Conservation (phyloP, 2,888 invertebrate species). For the Andrena camellia region DNA sequence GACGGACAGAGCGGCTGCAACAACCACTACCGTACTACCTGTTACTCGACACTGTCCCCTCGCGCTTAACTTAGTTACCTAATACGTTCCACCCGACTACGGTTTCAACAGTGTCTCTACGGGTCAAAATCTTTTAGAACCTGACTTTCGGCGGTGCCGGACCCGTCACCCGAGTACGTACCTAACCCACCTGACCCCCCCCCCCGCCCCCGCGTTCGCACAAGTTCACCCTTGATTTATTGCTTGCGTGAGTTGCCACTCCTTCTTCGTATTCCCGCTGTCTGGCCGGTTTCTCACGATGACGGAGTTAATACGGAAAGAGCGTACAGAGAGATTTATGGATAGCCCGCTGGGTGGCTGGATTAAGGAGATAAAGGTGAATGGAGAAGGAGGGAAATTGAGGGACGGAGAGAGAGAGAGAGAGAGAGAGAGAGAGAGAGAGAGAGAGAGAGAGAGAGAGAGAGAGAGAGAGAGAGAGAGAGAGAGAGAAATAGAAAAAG, state of each 20-base stretch:
- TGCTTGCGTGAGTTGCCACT: slow-evolving; percentile 74
- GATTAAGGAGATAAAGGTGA: slow-evolving; percentile 64
- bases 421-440: slow-evolving; percentile 26
- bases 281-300: slow-evolving; percentile 58
- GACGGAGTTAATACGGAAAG: slow-evolving; percentile 69
- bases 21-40: background rate
- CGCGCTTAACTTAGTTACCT: background rate
- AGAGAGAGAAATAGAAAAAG: slow-evolving; percentile 9
- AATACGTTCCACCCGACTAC: background rate
- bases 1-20: background rate
- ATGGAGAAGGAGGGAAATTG: slow-evolving; percentile 29
- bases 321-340: slow-evolving; percentile 65
- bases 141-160: slow-evolving; percentile 37
- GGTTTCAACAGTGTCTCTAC: slow-evolving; percentile 16
- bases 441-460: slow-evolving; percentile 4
- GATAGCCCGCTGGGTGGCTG: slow-evolving; percentile 57
- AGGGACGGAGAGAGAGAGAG: slow-evolving; percentile 6
- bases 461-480: slow-evolving; percentile 26
- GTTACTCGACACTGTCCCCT: background rate
- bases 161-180: background rate
- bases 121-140: slow-evolving; percentile 66
- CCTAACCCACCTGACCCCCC: background rate
- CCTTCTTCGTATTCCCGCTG: slow-evolving; percentile 61
- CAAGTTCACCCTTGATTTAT: slow-evolving; percentile 73
- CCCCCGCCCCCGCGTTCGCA: slow-evolving; percentile 22